These are phyloP conservation scores for Procambarus virginalis DNA, from an alignment of 1,140 invertebrate species.

Conservation along the genomic window DNA sequence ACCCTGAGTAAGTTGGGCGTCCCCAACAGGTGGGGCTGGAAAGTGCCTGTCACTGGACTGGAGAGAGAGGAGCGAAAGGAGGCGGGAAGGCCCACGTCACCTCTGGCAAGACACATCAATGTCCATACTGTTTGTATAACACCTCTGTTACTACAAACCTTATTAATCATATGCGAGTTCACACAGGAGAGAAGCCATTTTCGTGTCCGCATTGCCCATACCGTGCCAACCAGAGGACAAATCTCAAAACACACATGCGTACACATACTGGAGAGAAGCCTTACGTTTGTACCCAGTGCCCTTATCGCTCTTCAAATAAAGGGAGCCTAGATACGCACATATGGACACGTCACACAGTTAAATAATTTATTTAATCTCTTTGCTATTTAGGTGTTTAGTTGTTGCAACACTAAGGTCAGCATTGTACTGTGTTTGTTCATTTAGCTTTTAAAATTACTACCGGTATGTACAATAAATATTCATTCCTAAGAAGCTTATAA, in stretches of 20 bases:
- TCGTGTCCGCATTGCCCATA: slow-evolving; percentile 36
- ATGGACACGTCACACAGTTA: slow-evolving; percentile 14
- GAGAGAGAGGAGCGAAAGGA: slow-evolving; percentile 28
- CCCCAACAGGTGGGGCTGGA: slow-evolving; percentile 45
- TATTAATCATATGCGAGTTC: slow-evolving; percentile 45
- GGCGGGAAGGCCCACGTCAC: slow-evolving; percentile 16
- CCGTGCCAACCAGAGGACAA: slow-evolving; percentile 51
- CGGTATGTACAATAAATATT: background rate
- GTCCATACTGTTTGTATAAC: slow-evolving; percentile 37
- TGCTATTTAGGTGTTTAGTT: background rate
- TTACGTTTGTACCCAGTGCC: slow-evolving; percentile 34
- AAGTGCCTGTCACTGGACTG: slow-evolving; percentile 22
- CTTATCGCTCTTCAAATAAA: slow-evolving; percentile 28
- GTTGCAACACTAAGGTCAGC: background rate
- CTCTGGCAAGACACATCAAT: slow-evolving; percentile 36
- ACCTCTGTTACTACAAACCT: slow-evolving; percentile 47
- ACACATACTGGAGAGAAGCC: slow-evolving; percentile 46
- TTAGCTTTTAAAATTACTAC: no score
- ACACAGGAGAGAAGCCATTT: slow-evolving; percentile 54
- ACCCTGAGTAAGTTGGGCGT: slow-evolving; percentile 25
- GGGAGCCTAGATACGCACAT: slow-evolving; percentile 35
- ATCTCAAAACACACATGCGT: slow-evolving; percentile 51
- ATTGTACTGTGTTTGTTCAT: background rate
- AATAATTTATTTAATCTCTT: background rate
- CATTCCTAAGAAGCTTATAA: background rate